Percentiles rank a stretch among this genome's conserved stretches.
Evolutionary conservation across 2,113 vertebrate species (phyloP).

Genomic region (Aspiorhynchus laticeps): DNA sequence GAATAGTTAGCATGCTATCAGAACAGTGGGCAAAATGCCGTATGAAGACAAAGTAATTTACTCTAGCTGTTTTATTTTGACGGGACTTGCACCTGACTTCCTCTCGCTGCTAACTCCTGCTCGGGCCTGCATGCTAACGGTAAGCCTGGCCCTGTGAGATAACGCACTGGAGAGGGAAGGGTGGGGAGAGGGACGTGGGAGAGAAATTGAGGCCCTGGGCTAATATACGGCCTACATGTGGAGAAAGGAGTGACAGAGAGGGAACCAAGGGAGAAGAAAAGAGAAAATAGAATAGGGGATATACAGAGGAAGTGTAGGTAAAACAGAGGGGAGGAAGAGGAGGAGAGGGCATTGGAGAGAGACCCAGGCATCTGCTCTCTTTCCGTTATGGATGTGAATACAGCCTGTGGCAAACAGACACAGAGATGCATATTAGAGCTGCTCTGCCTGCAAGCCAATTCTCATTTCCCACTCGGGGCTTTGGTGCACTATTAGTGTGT

Average conservation of each 20-base stretch:
- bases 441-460: slow-evolving; percentile 52
- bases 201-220: slow-evolving; percentile 62
- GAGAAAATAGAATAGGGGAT: slow-evolving; percentile 29
- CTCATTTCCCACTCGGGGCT: slow-evolving; percentile 48
- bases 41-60: slow-evolving; percentile 33
- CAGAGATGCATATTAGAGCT: slow-evolving; percentile 50
- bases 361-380: slow-evolving; percentile 63
- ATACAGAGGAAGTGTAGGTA: slow-evolving; percentile 32
- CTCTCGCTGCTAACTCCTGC: slow-evolving; percentile 42
- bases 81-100: background rate
- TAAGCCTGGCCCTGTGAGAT: slow-evolving; percentile 62
- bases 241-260: slow-evolving; percentile 44
- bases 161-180: slow-evolving; percentile 66
- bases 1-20: slow-evolving; percentile 4
- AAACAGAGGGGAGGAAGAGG: slow-evolving; percentile 50
- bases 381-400: slow-evolving; percentile 66
- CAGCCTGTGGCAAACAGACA: slow-evolving; percentile 65
- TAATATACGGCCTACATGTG: slow-evolving; percentile 62
- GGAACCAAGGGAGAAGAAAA: slow-evolving; percentile 27
- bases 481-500: slow-evolving; percentile 23
- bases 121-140: slow-evolving; percentile 22
- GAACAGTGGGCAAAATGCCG: background rate
- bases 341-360: slow-evolving; percentile 55
- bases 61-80: slow-evolving; percentile 28
- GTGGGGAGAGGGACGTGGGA: slow-evolving; percentile 40